Conservation (phyloP, 53 echinoderm and acorn worm genomes). For the Holothuria leucospilota region DNA sequence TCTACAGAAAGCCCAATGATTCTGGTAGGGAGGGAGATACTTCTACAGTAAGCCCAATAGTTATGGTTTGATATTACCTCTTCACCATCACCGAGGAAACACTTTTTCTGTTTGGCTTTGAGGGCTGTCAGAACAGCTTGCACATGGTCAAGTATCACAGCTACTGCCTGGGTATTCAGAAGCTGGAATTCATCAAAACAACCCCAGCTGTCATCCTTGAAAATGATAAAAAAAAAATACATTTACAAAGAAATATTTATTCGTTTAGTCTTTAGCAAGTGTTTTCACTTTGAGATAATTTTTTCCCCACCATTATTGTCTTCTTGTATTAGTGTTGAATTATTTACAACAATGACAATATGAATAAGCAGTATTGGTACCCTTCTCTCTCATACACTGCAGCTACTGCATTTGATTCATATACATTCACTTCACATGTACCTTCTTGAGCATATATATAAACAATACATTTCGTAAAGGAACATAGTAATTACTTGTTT, state of each 20-base stretch:
- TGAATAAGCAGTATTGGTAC: too few species aligned
- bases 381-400: too few species aligned
- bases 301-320: too few species aligned
- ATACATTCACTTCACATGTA: too few species aligned
- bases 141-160: constrained; percentile 92
- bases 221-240: not conserved
- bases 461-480: too few species aligned
- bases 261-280: not conserved
- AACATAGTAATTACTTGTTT: too few species aligned
- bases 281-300: not conserved
- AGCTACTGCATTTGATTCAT: too few species aligned
- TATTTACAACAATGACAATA: too few species aligned
- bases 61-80: constrained; percentile 64
- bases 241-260: not conserved
- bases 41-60: not conserved
- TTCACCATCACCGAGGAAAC: constrained; percentile 89
- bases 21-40: not conserved
- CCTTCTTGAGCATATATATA: too few species aligned
- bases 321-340: too few species aligned
- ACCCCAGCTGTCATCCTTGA: constrained; percentile 96
- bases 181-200: constrained; percentile 98
- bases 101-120: constrained; percentile 71
- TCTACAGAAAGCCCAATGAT: not conserved
- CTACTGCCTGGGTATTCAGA: constrained; percentile 75
- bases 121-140: constrained; percentile 88